Evolutionary conservation across 1,140 invertebrate species (phyloP).

Genomic region (Metaphire vulgaris): DNA sequence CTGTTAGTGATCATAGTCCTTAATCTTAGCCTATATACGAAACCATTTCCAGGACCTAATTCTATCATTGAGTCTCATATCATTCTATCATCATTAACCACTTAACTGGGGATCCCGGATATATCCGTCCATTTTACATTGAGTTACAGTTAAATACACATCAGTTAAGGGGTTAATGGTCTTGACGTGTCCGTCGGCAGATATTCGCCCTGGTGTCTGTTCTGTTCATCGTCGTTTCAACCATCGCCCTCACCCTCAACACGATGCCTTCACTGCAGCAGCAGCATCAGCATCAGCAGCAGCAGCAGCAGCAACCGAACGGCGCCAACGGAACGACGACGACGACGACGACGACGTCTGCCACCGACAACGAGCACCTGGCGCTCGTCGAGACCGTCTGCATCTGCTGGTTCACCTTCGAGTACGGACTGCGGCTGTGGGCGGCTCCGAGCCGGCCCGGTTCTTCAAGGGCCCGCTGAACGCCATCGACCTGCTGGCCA

Average conservation of each 20-base stretch:
- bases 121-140: too few species aligned
- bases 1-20: too few species aligned
- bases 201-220: slow-evolving; percentile 98
- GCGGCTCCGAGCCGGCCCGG: slow-evolving; percentile 86
- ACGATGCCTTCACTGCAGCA: slow-evolving; percentile 87
- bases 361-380: slow-evolving; percentile 44
- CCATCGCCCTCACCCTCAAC: slow-evolving; percentile 94
- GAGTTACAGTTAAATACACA: too few species aligned
- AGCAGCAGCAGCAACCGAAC: slow-evolving; percentile 29
- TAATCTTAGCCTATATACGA: too few species aligned
- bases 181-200: too few species aligned
- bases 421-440: slow-evolving; percentile 95
- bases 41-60: too few species aligned
- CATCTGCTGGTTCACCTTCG: slow-evolving; percentile 99
- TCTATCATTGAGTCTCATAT: too few species aligned
- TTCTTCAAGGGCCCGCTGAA: slow-evolving; percentile 74
- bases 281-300: slow-evolving; percentile 27
- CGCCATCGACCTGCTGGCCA: slow-evolving; percentile 96
- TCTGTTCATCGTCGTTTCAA: slow-evolving; percentile 97
- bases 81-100: too few species aligned
- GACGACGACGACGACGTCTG: too few species aligned
- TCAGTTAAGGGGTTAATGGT: too few species aligned
- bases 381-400: slow-evolving; percentile 78
- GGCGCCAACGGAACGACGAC: slow-evolving; percentile 29
- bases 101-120: too few species aligned